These are phyloP conservation scores for Baronia brevicornis DNA, from an alignment of 2,888 invertebrate genomes.

Conservation along the genomic window DNA sequence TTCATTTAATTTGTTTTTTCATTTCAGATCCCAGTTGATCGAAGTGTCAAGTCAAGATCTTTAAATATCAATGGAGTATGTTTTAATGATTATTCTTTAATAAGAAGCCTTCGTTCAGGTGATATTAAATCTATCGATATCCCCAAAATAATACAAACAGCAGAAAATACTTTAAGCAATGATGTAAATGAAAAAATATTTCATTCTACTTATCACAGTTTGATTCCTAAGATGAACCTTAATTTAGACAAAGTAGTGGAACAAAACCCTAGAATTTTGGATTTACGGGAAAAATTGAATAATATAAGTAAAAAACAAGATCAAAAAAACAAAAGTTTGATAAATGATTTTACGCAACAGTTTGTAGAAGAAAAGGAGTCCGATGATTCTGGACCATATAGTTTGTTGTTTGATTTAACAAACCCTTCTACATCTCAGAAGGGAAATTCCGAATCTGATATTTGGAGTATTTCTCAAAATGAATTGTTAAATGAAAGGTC, in stretches of 20 bases:
- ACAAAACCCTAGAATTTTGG: slow-evolving; percentile 63
- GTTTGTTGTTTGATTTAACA: slow-evolving; percentile 72
- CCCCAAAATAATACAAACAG: slow-evolving; percentile 30
- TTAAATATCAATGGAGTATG: slow-evolving; percentile 53
- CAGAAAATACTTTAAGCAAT: slow-evolving; percentile 39
- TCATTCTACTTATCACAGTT: slow-evolving; percentile 51
- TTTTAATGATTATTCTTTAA: slow-evolving; percentile 43
- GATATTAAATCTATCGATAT: slow-evolving; percentile 36
- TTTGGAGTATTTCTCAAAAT: slow-evolving; percentile 37
- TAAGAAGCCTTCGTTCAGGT: slow-evolving; percentile 40
- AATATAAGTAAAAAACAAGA: slow-evolving; percentile 65
- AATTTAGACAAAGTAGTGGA: slow-evolving; percentile 59
- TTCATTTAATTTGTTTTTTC: too few relatives aligned
- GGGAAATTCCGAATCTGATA: slow-evolving; percentile 30
- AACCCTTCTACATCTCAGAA: slow-evolving; percentile 51
- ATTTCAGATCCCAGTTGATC: slow-evolving; percentile 67
- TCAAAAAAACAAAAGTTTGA: slow-evolving; percentile 55
- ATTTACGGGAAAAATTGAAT: slow-evolving; percentile 63
- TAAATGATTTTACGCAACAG: slow-evolving; percentile 61
- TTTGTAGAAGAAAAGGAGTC: slow-evolving; percentile 60
- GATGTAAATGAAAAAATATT: slow-evolving; percentile 47
- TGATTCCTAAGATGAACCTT: slow-evolving; percentile 66
- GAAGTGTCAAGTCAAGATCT: slow-evolving; percentile 60
- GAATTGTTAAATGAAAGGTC: slow-evolving; percentile 24
- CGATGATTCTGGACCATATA: slow-evolving; percentile 76